These are phyloP conservation scores for Polypedilum vanderplanki DNA, from an alignment of 1,140 invertebrate species.

Conservation along the genomic window DNA sequence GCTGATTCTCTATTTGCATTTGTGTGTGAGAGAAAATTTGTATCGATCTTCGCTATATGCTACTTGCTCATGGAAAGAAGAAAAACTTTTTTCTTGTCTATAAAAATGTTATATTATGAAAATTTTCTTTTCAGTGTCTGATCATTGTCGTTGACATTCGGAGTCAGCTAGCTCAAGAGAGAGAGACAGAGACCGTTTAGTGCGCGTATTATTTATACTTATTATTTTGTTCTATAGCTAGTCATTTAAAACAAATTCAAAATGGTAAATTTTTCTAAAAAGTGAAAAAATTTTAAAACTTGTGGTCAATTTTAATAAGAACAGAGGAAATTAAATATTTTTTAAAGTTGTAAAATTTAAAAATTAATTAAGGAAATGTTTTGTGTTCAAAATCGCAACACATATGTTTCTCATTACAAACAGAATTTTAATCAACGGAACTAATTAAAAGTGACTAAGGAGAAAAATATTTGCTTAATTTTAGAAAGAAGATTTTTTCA, in stretches of 20 bases:
- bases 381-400: no score
- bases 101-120: conserved; percentile 18
- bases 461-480: no score
- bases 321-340: not conserved
- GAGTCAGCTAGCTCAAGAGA: not conserved
- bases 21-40: not conserved
- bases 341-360: not conserved
- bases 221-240: conserved; percentile 1
- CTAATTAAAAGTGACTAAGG: no score
- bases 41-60: no score
- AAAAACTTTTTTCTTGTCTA: conserved; percentile 8
- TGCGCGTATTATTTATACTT: not conserved
- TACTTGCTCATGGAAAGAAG: not conserved
- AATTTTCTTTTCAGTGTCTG: conserved; percentile 9
- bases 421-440: no score
- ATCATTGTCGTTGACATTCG: conserved; percentile 19
- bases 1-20: not conserved
- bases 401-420: no score
- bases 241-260: not conserved
- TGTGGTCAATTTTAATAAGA: not conserved
- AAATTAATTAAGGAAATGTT: not conserved
- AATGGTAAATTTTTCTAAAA: not conserved
- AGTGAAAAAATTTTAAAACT: not conserved
- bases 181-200: not conserved
- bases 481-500: no score